These are phyloP conservation scores for Drosophila sproati DNA, from an alignment of 1,140 invertebrate genomes.

Conservation along the genomic window DNA sequence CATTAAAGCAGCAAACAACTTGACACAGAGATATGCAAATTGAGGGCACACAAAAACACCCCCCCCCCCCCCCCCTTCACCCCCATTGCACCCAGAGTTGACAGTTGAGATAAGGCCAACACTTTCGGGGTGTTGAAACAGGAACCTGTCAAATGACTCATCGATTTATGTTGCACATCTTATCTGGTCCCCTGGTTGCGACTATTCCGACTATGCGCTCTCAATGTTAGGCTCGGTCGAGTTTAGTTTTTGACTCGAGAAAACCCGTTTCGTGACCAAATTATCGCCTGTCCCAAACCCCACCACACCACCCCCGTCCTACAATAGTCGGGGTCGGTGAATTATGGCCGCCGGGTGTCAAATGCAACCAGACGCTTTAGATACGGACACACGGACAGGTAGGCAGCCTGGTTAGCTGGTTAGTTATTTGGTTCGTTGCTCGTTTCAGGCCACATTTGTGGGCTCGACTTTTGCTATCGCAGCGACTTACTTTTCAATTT, in stretches of 20 bases:
- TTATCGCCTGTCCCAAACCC: constrained; percentile 7
- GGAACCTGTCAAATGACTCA: constrained; percentile 52
- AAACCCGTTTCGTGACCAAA: constrained; percentile 51
- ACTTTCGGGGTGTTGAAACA: constrained; percentile 24
- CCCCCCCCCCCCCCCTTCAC: too few species aligned
- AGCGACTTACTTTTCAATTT: constrained; percentile 51
- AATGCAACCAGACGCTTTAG: constrained; percentile 48
- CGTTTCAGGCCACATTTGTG: constrained; percentile 1
- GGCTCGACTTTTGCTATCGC: constrained; percentile 20
- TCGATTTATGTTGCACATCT: constrained; percentile 45
- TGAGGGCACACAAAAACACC: constrained; percentile 9
- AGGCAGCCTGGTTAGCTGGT: not conserved
- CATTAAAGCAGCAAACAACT: constrained; percentile 9
- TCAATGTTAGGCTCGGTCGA: constrained; percentile 13
- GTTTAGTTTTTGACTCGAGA: not conserved
- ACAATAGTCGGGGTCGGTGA: constrained; percentile 21
- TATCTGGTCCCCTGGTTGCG: constrained; percentile 20
- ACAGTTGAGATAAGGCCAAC: constrained; percentile 17
- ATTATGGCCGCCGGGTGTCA: constrained; percentile 51
- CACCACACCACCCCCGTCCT: not conserved
- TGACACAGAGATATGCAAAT: constrained; percentile 32
- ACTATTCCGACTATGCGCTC: constrained; percentile 12
- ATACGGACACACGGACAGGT: constrained; percentile 30
- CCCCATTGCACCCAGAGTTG: too few species aligned
- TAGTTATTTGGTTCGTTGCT: not conserved